Base-by-base conservation (phyloP, 2,888 invertebrate species). In the Empis stercorea region DNA sequence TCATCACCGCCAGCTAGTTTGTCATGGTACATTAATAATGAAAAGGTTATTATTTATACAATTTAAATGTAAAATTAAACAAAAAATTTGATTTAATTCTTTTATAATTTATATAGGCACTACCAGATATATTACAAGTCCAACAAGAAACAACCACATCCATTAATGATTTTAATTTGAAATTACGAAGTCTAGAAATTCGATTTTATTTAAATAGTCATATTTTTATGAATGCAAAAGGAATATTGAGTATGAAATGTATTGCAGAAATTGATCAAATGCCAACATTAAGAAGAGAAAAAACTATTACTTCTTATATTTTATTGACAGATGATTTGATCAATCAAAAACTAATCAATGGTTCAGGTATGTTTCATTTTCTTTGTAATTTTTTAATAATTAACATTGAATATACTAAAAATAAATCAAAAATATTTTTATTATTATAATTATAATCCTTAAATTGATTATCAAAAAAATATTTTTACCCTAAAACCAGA, bases 151-250 rank as follows among this genome's bases (percentile, higher is more conserved):
- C 61, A 20, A 61, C 63, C 10, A 61, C 66, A 49, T 58, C 57
- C 2, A 61, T 63, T 17, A 62, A 65, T 46, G 64, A 61, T 15
- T 67, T 65, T 51, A 60, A 60, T 42, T 51, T 67, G 54, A 57
- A 57, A 3, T 60, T 60, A 43, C 58, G 65, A 42, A 59, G 62
- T 20, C 55, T 66, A 30, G 65, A 65, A 48, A 50, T 67, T 32
- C 63, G 63, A 47, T 66, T 67, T 47, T 60, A 63, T 48, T 57
- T 66, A 43, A 65, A 65, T 49, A 62, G 62, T 49, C 60, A 59
- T 32, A 59, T 62, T 4, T 65, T 60, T 39, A 59, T 61, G 49
- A 38, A 46, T 51, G 47, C 56, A 49, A 45, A 51, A 53, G 49
- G 59, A 4, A 55, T 54, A 7, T 54, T 67, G 9, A 56, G 60